A percentile compares a stretch with the other conserved stretches of the same genome.
Evolutionary conservation across 2,797 vertebrate species (phyloP).

Genomic region (Liparis tanakae): DNA sequence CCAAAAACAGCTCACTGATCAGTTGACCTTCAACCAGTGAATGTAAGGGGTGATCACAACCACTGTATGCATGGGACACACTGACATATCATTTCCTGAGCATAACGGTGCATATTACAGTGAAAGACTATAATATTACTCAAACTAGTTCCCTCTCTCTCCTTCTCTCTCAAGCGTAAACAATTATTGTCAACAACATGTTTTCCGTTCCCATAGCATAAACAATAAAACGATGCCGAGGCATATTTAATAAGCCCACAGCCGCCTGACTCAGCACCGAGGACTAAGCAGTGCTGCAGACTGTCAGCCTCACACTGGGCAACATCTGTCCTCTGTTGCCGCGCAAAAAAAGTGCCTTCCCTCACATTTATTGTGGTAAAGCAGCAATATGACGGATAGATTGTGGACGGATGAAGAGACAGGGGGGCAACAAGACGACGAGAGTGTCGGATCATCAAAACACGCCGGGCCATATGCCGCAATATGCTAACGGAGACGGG

Average conservation of each 20-base stretch:
- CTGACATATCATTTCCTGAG: not conserved
- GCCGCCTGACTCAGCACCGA: constrained; percentile 62
- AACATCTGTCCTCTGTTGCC: constrained; percentile 72
- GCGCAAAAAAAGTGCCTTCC: constrained; percentile 38
- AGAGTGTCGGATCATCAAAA: constrained; percentile 44
- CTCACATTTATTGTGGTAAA: constrained; percentile 39
- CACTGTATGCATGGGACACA: not conserved
- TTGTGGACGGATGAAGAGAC: constrained; percentile 33
- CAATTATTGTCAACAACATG: constrained; percentile 14
- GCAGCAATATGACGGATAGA: constrained; percentile 44
- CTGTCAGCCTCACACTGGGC: constrained; percentile 67
- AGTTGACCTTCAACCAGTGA: not conserved
- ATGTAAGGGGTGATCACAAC: not conserved
- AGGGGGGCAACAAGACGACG: constrained; percentile 11
- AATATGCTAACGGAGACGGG: constrained; percentile 9
- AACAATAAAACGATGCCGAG: constrained; percentile 34
- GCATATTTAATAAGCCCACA: constrained; percentile 47
- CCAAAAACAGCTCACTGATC: not conserved
- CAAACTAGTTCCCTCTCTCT: not conserved
- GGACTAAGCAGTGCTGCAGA: constrained; percentile 50
- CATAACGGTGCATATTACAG: not conserved
- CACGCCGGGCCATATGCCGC: constrained; percentile 40
- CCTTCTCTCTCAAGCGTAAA: not conserved
- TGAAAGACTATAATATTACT: not conserved
- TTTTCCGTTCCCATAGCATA: constrained; percentile 23